phyloP scores from a whole-genome alignment of 1,140 invertebrate genomes.

The Procambarus virginalis region DNA sequence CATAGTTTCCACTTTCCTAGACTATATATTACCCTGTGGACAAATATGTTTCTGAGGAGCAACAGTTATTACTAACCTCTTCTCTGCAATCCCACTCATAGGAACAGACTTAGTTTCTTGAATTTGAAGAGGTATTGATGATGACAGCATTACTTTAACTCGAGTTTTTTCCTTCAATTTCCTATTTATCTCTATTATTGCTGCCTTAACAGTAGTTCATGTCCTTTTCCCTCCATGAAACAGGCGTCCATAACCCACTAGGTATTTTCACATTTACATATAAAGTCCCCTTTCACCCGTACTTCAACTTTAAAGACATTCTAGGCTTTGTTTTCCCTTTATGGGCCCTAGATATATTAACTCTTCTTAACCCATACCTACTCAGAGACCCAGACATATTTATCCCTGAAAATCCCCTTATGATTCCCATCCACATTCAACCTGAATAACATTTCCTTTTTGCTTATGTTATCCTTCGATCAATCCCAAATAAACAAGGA shows the following conservation, averaged over 20 bases:
- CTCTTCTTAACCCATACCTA: not conserved
- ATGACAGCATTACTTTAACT: constrained; percentile 81
- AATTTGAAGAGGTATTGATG: constrained; percentile 82
- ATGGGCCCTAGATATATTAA: not conserved
- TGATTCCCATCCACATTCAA: not conserved
- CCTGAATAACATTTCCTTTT: constrained; percentile 10
- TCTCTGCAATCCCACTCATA: constrained; percentile 81
- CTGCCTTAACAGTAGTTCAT: constrained; percentile 78
- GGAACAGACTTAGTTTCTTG: constrained; percentile 79
- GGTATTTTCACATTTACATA: constrained; percentile 30
- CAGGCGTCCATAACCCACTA: constrained; percentile 71
- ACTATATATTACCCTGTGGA: constrained; percentile 81
- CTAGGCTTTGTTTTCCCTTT: no score
- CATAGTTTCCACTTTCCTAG: constrained; percentile 82
- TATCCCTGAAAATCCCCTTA: not conserved
- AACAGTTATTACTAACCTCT: constrained; percentile 82
- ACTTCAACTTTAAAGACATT: constrained; percentile 71
- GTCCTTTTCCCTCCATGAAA: constrained; percentile 80
- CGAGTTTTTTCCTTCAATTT: constrained; percentile 84
- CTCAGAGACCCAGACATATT: not conserved
- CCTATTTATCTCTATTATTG: constrained; percentile 81
- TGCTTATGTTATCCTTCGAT: not conserved
- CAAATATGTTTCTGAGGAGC: constrained; percentile 86
- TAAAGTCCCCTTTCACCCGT: constrained; percentile 8
- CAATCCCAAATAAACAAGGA: not conserved